Conservation (phyloP, 2,797 vertebrate species). For the Antrozous pallidus region DNA sequence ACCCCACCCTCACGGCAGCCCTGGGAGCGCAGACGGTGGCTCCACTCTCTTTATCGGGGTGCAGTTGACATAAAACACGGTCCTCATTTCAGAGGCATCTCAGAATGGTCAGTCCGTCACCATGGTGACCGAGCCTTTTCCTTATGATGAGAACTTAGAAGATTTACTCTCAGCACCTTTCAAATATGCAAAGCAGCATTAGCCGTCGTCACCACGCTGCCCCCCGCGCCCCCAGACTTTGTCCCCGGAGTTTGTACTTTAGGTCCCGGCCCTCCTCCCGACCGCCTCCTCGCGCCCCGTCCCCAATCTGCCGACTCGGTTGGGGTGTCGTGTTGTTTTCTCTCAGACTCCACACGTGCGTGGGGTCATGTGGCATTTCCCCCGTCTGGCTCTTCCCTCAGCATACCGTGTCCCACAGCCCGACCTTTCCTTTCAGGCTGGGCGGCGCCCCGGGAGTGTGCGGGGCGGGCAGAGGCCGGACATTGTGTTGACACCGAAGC, state of each 20-base stretch:
- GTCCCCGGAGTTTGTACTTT: neutral
- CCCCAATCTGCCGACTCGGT: neutral
- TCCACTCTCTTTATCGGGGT: neutral
- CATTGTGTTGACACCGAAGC: no score
- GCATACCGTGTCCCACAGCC: fast-evolving
- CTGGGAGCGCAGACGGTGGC: neutral
- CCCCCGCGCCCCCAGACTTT: fast-evolving
- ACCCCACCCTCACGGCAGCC: neutral
- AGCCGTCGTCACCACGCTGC: fast-evolving
- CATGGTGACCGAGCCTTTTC: neutral
- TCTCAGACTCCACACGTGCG: neutral
- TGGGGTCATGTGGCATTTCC: neutral
- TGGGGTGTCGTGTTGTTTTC: no score
- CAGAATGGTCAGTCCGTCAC: no score
- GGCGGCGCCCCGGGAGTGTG: no score
- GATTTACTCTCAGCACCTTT: neutral
- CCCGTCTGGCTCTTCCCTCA: neutral
- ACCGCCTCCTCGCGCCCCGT: fast-evolving
- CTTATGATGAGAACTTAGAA: neutral
- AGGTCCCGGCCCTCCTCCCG: fast-evolving
- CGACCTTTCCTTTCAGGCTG: no score
- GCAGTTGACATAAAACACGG: neutral
- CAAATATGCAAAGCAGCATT: fast-evolving
- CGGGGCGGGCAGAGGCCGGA: no score
- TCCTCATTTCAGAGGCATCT: neutral